Base-by-base conservation (phyloP, 1,140 invertebrate species). In the Papilio polytes region DNA sequence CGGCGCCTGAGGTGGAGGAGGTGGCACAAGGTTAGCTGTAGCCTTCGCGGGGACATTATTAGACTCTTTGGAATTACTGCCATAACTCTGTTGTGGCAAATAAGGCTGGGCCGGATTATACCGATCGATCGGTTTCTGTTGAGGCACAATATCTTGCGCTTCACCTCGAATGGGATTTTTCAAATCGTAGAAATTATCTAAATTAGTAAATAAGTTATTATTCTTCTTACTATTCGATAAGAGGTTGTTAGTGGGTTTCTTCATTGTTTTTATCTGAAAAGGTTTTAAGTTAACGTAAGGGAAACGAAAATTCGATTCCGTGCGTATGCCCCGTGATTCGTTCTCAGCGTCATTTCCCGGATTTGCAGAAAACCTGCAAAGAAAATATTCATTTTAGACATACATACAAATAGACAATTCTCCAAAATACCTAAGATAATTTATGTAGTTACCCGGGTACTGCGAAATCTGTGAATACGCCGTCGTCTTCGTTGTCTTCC, bases 31-130 rank as follows among this genome's bases (percentile, higher is more conserved):
- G 85, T 87, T 92, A 12, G 91, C 88, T n/a, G 88, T 88, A 56
- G 92, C 85, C 81, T 87, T 88, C 20, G 80, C 79, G 78, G 89
- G 83, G 66, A 56, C 41, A 70, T 85, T 48, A 74, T 83, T 87
- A n/a, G 90, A 86, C 81, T 91, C 90, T 83, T 93, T 91, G 41
- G 91, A 88, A 63, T 91, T 91, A 77, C 53, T 83, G 53, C 88
- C 86, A 77, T 90, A 90, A 44, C 80, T 80, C 44, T 85, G 80
- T 56, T 90, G 91, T 6, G 94, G 95, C 82, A 95, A 88, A 83
- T 95, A 95, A 7, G 94, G 92, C 73, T 95, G 91, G 20, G 94
- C 94, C n/a, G 95, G 94, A 86, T 95, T 95, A 80, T 94, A 95
- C 41, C 94, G 89, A 78, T 95, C 94, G 78, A 94, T 92, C 22